phyloP scores from a whole-genome alignment of 2,888 invertebrate species.

The Lasioglossum villosulum region DNA sequence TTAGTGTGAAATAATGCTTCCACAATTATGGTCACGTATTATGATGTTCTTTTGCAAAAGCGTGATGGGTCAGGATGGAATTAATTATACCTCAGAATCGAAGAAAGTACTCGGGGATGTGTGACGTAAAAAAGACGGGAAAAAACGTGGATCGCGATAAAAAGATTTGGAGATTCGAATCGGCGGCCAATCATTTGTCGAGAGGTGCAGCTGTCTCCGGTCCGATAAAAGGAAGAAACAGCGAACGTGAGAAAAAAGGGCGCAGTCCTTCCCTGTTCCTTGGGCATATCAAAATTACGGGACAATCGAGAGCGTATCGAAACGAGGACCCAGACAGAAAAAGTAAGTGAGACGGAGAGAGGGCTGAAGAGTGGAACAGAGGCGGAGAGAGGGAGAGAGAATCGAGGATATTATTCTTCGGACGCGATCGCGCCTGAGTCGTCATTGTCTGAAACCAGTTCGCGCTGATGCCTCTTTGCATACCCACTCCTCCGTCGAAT shows the following conservation, averaged over 20 bases:
- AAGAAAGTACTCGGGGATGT: background rate
- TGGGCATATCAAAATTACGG: slow-evolving; percentile 83
- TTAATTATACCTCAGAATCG: background rate
- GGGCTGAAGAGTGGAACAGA: background rate
- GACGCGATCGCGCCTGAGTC: slow-evolving; percentile 70
- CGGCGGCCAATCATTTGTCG: background rate
- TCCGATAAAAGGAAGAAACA: slow-evolving; percentile 62
- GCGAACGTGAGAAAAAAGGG: slow-evolving; percentile 79
- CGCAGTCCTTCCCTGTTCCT: slow-evolving; percentile 51
- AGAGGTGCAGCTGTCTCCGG: slow-evolving; percentile 39
- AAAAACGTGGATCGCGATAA: background rate
- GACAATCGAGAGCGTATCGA: slow-evolving; percentile 83
- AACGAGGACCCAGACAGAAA: slow-evolving; percentile 58
- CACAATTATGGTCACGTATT: too few relatives aligned
- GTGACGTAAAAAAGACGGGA: background rate
- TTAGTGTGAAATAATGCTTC: too few relatives aligned
- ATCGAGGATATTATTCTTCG: slow-evolving; percentile 66
- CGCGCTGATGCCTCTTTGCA: slow-evolving; percentile 80
- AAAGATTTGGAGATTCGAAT: background rate
- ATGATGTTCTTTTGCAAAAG: too few relatives aligned
- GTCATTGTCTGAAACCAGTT: slow-evolving; percentile 84
- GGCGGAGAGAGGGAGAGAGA: slow-evolving; percentile 22
- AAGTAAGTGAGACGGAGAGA: background rate
- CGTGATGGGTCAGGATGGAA: background rate
- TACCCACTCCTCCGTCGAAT: slow-evolving; percentile 80